Evolutionary conservation across 2,888 invertebrate genomes (phyloP), one percentile per base, ranked within the genome.

Genomic region (Harpagoxenus sublaevis): DNA sequence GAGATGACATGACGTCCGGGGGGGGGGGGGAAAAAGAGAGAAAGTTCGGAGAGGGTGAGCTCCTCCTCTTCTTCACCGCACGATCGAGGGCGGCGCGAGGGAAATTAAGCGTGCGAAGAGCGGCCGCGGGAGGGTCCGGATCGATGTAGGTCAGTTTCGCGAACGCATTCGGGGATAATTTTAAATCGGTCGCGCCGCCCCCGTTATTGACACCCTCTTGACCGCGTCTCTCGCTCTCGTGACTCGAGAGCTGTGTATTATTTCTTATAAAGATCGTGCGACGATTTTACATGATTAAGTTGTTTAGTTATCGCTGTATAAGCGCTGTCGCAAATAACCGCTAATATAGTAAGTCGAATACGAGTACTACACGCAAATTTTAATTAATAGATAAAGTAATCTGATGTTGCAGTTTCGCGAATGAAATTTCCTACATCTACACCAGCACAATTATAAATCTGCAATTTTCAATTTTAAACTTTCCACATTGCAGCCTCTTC

Each of bases 111-210:
- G 82, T 79, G 82, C 68, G 35, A 68, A 48, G 48, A 78, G 45
- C 42, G 31, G 31, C 45, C 42, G 48, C 78, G 84, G 53, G 45
- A 71, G 66, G 85, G 75, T 75, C 68, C 65, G 74, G 70, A 88
- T n/a, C n/a, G n/a, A n/a, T 88, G 88, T 88, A 88, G 88, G 88
- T 88, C 88, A 88, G 88, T 88, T 85, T 88, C 86, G 78, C 66
- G 85, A 75, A 31, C 83, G 87, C 84, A 83, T 85, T 85, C 74
- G 74, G 85, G 60, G 73, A 83, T 79, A 65, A 87, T 81, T 88
- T 83, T 70, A 84, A 87, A 85, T 81, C 81, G 74, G 57, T 45
- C 48, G 57, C 60, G 51, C 74, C 10, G 73, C 5, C 9, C 35
- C 31, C 78, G 66, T 28, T 77, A 77, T 66, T 39, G 77, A 77